These are phyloP conservation scores for Euclidia mi DNA, from an alignment of 2,888 invertebrate species.

Conservation along the genomic window DNA sequence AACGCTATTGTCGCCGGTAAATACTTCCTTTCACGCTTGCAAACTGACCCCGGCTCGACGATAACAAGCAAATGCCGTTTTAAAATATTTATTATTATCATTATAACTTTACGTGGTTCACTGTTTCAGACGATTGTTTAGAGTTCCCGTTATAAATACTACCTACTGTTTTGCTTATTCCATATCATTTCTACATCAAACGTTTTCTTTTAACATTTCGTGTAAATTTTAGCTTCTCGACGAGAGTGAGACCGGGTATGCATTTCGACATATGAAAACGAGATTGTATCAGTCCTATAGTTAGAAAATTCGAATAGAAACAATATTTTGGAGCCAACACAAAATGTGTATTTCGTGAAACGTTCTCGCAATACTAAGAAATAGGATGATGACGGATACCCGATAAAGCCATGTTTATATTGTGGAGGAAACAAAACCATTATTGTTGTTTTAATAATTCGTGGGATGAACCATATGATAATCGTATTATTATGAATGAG, in stretches of 20 bases:
- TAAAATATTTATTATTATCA: constrained; percentile 51
- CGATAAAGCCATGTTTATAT: not conserved
- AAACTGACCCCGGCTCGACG: constrained; percentile 27
- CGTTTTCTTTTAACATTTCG: constrained; percentile 17
- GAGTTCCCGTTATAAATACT: constrained; percentile 54
- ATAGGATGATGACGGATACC: not conserved
- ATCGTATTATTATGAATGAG: constrained; percentile 10
- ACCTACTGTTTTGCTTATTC: constrained; percentile 31
- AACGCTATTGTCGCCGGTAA: not conserved
- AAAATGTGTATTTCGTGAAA: not conserved
- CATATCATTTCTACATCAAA: constrained; percentile 19
- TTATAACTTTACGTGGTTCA: constrained; percentile 57
- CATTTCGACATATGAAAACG: not conserved
- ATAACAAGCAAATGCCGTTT: constrained; percentile 53
- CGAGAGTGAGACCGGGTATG: not conserved
- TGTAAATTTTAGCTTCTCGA: constrained; percentile 9
- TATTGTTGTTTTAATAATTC: not conserved
- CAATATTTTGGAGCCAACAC: not conserved
- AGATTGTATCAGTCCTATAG: constrained; percentile 1
- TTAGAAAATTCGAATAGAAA: constrained; percentile 4
- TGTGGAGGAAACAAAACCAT: too few species aligned
- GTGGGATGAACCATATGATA: too few species aligned
- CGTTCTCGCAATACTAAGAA: not conserved
- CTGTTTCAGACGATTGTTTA: constrained; percentile 63
- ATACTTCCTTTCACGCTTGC: constrained; percentile 31